These are phyloP conservation scores for Phragmatobia fuliginosa DNA, from an alignment of 2,888 invertebrate genomes.

Conservation along the genomic window DNA sequence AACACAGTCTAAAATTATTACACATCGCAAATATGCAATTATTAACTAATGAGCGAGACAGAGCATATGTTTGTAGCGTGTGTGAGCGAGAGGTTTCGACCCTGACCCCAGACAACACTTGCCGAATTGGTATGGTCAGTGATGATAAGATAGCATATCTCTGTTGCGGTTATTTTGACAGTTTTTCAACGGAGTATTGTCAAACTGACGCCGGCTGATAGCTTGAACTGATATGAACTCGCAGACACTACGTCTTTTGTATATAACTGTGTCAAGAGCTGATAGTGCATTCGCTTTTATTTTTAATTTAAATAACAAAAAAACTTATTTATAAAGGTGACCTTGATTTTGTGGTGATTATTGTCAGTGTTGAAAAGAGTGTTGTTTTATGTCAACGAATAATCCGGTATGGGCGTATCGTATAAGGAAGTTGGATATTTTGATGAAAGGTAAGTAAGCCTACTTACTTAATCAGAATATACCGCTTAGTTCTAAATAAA, in stretches of 20 bases:
- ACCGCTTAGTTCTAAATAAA: not conserved
- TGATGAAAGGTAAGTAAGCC: conserved; percentile 4
- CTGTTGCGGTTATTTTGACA: conserved; percentile 45
- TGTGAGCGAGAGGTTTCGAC: conserved; percentile 56
- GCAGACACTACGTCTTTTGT: conserved; percentile 13
- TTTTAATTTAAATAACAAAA: not conserved
- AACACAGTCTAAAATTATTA: conserved; percentile 10
- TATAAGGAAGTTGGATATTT: not conserved
- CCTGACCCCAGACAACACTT: conserved; percentile 77
- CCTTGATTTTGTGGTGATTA: not conserved
- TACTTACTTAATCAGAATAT: conserved; percentile 6
- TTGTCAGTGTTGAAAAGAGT: not conserved
- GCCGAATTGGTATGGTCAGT: conserved; percentile 72
- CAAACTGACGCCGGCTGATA: conserved; percentile 29
- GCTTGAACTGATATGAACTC: conserved; percentile 21
- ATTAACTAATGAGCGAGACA: conserved; percentile 39
- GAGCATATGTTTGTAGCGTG: conserved; percentile 15
- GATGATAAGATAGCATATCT: conserved; percentile 67
- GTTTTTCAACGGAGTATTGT: conserved; percentile 24
- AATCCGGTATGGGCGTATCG: conserved; percentile 2
- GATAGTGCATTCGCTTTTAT: conserved; percentile 7
- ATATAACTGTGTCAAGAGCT: not conserved
- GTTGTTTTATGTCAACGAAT: not conserved
- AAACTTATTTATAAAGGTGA: conserved; percentile 8
- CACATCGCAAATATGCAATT: conserved; percentile 43